Evolutionary conservation across 2,888 invertebrate genomes (phyloP).

Genomic region (Stenolophus ochropezus): DNA sequence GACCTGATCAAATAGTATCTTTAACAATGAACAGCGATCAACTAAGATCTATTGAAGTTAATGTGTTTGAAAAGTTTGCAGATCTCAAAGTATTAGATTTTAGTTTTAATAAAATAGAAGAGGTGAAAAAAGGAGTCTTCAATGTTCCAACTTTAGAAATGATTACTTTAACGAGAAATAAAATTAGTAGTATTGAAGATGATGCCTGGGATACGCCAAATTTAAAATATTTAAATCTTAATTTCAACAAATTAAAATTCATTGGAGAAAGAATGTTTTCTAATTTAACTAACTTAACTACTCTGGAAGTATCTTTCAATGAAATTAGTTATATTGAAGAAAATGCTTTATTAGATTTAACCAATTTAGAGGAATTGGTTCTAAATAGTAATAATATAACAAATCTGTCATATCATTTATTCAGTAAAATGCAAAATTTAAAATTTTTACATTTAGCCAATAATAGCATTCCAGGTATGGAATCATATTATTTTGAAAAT

Average conservation of each 20-base stretch:
- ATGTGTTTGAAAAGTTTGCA: slow-evolving; percentile 42
- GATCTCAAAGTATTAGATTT: slow-evolving; percentile 38
- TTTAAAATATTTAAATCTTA: slow-evolving; percentile 36
- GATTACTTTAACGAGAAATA: slow-evolving; percentile 28
- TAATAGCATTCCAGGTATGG: slow-evolving; percentile 48
- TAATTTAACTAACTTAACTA: slow-evolving; percentile 43
- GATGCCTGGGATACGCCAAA: slow-evolving; percentile 17
- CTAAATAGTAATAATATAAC: slow-evolving; percentile 49
- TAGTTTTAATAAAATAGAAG: slow-evolving; percentile 23
- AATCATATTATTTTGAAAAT: slow-evolving; percentile 55
- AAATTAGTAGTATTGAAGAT: slow-evolving; percentile 45
- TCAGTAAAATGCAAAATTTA: slow-evolving; percentile 43
- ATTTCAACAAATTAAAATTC: slow-evolving; percentile 29
- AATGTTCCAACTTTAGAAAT: neutral
- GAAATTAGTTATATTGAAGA: slow-evolving; percentile 43
- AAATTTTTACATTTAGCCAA: slow-evolving; percentile 53
- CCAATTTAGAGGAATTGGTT: slow-evolving; percentile 42
- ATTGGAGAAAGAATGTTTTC: slow-evolving; percentile 9
- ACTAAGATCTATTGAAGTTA: neutral
- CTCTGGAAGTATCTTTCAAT: slow-evolving; percentile 41
- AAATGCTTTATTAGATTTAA: slow-evolving; percentile 29
- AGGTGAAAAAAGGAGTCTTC: slow-evolving; percentile 26
- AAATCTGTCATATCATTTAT: slow-evolving; percentile 28
- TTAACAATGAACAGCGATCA: slow-evolving; percentile 19
- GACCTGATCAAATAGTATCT: slow-evolving; percentile 30